Percentiles rank a stretch among this genome's conserved stretches.
Conservation (phyloP, 2,113 vertebrate species). For the Erythrocebus patas region DNA sequence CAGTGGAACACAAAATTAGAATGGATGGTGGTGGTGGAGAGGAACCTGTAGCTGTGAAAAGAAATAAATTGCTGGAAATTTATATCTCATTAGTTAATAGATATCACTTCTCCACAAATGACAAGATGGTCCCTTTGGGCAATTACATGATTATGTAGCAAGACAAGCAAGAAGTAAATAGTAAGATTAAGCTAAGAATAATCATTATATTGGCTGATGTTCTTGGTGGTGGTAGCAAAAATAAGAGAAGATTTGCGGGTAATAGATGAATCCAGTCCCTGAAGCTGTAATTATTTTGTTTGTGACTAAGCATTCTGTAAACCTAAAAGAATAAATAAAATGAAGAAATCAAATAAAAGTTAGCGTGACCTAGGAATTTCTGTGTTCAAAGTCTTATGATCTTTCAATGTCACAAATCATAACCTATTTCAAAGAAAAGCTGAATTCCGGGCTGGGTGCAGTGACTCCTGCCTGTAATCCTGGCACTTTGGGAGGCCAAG, state of each 20-base stretch:
- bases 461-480: no score
- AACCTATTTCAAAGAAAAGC: not conserved
- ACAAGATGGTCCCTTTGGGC: not conserved
- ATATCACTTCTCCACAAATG: not conserved
- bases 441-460: not conserved
- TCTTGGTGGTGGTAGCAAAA: not conserved
- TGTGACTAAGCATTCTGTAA: not conserved
- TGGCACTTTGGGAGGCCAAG: no score
- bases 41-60: not conserved
- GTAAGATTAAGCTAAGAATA: not conserved
- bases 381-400: not conserved
- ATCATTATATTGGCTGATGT: not conserved
- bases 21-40: not conserved
- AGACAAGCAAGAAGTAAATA: not conserved
- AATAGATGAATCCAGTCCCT: not conserved
- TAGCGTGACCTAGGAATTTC: not conserved
- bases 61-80: not conserved
- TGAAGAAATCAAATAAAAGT: not conserved
- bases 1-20: not conserved
- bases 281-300: not conserved
- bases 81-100: not conserved
- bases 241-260: not conserved
- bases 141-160: not conserved
- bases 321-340: not conserved
- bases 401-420: not conserved